These are phyloP conservation scores for Graphium colonna DNA, from an alignment of 2,888 invertebrate genomes.

Conservation along the genomic window DNA sequence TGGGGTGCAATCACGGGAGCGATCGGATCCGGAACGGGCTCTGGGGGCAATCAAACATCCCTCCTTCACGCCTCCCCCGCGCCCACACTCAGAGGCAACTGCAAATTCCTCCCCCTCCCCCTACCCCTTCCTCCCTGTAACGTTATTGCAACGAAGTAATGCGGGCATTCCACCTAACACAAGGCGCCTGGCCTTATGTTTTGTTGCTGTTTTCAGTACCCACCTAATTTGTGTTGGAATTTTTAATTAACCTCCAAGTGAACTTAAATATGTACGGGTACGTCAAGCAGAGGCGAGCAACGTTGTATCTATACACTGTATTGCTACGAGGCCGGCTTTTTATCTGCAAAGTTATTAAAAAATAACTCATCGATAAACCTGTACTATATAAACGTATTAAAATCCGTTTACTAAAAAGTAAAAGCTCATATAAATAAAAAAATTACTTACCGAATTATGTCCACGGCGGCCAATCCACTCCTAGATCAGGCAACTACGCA, in stretches of 20 bases:
- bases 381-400: too few species aligned
- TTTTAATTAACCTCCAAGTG: not conserved
- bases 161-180: constrained; percentile 18
- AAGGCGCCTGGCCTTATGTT: not conserved
- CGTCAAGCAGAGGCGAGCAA: too few species aligned
- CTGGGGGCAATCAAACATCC: constrained; percentile 28
- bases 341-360: too few species aligned
- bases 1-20: constrained; percentile 35
- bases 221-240: not conserved
- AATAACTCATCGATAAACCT: too few species aligned
- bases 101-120: constrained; percentile 19
- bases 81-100: constrained; percentile 1
- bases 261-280: not conserved
- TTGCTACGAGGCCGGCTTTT: too few species aligned
- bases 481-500: too few species aligned
- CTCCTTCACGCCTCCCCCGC: constrained; percentile 3
- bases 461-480: too few species aligned
- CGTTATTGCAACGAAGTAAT: constrained; percentile 21
- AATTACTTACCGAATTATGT: too few species aligned
- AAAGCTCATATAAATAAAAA: too few species aligned
- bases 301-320: too few species aligned
- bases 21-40: constrained; percentile 35
- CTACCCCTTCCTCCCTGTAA: not conserved
- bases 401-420: too few species aligned
- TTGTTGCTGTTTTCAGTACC: not conserved